These are phyloP conservation scores for Chirona hameri DNA, from an alignment of 2,888 invertebrate species.

Conservation along the genomic window DNA sequence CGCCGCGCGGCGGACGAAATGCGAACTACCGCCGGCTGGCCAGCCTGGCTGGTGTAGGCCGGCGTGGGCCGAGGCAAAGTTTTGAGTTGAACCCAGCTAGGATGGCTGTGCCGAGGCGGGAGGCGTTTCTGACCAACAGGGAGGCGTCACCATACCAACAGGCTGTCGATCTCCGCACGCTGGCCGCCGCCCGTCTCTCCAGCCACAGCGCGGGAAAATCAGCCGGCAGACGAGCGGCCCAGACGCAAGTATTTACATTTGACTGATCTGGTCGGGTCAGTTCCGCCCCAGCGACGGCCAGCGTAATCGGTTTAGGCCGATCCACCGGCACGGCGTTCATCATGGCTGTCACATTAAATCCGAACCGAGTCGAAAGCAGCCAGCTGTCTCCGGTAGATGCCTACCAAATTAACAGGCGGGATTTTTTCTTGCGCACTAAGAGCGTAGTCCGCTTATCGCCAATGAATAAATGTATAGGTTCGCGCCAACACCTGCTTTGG, in stretches of 20 bases:
- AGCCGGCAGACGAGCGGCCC: background rate
- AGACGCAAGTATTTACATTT: background rate
- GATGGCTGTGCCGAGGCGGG: too few species aligned
- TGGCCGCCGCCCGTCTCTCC: too few species aligned
- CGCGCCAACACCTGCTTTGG: background rate
- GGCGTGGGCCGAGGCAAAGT: too few species aligned
- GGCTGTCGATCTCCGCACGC: background rate
- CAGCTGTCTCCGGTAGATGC: background rate
- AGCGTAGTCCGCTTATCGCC: background rate
- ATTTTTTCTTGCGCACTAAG: background rate
- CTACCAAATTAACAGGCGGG: background rate
- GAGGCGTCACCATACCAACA: background rate
- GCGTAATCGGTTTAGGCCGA: conserved; percentile 22
- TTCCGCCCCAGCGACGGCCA: background rate
- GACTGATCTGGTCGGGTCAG: background rate
- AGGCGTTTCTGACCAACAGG: background rate
- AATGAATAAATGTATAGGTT: background rate
- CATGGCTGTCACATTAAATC: conserved; percentile 13
- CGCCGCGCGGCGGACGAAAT: background rate
- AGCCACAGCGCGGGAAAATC: background rate
- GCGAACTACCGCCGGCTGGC: background rate
- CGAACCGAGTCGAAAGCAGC: background rate
- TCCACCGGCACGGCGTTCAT: background rate
- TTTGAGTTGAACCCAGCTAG: too few species aligned
- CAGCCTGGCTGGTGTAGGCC: background rate